Percentiles rank a stretch among this genome's conserved stretches.
These are phyloP conservation scores for Phodopus roborovskii DNA, from an alignment of 2,113 vertebrate species.

Conservation along the genomic window DNA sequence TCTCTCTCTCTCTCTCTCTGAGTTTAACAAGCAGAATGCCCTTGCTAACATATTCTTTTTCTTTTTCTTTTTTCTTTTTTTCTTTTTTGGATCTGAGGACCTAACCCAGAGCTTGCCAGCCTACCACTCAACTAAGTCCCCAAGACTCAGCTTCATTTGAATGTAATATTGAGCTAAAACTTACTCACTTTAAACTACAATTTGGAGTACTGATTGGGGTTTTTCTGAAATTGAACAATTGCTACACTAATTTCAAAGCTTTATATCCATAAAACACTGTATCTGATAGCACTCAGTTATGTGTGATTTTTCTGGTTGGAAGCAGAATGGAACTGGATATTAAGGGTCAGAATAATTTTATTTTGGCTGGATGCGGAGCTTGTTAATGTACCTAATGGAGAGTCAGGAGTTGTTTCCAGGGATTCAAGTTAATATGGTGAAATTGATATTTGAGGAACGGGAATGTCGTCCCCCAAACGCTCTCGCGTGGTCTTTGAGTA, in stretches of 20 bases:
- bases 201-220: neutral
- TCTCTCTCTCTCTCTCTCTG: no score
- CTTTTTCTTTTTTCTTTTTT: neutral
- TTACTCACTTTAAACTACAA: constrained; percentile 31
- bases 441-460: neutral
- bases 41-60: neutral
- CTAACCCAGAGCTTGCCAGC: neutral
- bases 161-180: neutral
- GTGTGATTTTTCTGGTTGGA: neutral
- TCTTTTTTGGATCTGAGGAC: neutral
- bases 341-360: neutral
- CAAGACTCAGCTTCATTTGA: neutral
- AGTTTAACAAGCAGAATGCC: neutral
- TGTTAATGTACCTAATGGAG: neutral
- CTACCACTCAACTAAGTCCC: neutral
- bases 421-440: neutral
- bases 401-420: constrained; percentile 15
- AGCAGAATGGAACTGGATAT: neutral
- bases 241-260: neutral
- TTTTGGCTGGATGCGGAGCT: neutral
- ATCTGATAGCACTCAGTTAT: neutral
- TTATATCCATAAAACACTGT: constrained; percentile 16
- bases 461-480: neutral
- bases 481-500: neutral
- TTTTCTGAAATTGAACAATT: constrained; percentile 36